Base-by-base conservation (phyloP, 2,888 invertebrate species). In the Penaeus monodon region DNA sequence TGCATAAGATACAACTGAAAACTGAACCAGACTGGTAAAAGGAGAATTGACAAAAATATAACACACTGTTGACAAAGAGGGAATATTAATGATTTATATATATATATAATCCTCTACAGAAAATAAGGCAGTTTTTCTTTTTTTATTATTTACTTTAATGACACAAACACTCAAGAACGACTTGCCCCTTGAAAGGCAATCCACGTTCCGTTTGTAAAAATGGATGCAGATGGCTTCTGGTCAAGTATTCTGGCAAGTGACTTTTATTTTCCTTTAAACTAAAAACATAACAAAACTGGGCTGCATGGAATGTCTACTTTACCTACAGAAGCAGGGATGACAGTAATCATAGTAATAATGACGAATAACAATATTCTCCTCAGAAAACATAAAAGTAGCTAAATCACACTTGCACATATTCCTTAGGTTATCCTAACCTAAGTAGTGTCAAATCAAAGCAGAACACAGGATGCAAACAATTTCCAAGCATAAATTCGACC, bases 301-400 rank as follows among this genome's bases (percentile, higher is more conserved):
- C 86, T 81, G 86, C 81, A 86, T 86, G 86, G 86, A 86, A 86
- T 86, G 86, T 86, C 86, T 86, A 86, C 86, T 81, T 86, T 74
- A 81, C 77, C 86, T 86, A 86, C 86, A 86, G 68, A 86, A 86
- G 86, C 86, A 86, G 86, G 81, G 81, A 86, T 85, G 85, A 85
- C 85, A 73, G 70, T 80, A 85, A 85, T 85, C 17, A 86, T 81
- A 86, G 68, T 81, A 86, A 81, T 81, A 81, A 81, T 76, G 77
- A 86, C 80, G 80, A 73, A 64, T 80, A 85, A 85, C 80, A 80
- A 85, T 70, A 68, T 66, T 64, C 65, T 85, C 77, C 77, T 57
- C 49, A 73, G 66, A 79, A 85, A 68, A 85, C 79, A 85, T 57
- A 57, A 57, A 57, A 85, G 79, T 85, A 85, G 85, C 85, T 73